Percentiles rank a stretch among this genome's conserved stretches.
These are phyloP conservation scores for Esox niger DNA, from an alignment of 2,113 vertebrate species.

Conservation along the genomic window DNA sequence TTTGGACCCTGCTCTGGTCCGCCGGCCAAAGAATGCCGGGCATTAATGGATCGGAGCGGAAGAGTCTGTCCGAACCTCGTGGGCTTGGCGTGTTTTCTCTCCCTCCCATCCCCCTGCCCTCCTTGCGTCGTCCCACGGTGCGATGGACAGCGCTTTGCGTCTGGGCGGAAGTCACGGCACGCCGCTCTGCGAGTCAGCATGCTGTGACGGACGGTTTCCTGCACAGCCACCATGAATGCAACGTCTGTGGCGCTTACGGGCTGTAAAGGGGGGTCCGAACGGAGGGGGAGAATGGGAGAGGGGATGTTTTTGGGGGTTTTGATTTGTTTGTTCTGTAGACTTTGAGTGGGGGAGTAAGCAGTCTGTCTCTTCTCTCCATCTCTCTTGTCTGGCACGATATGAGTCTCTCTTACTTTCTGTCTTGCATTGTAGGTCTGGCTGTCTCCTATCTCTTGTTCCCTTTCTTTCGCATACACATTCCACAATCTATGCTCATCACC, in stretches of 20 bases:
- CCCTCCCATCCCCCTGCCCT: background rate
- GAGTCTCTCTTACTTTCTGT: background rate
- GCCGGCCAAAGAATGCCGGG: background rate
- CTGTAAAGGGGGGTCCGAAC: background rate
- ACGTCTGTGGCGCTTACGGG: no score
- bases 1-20: no score
- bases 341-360: no score
- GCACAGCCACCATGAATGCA: background rate
- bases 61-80: background rate
- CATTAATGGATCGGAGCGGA: background rate
- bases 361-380: no score
- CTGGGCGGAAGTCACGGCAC: conserved; percentile 32
- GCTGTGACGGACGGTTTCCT: conserved; percentile 57
- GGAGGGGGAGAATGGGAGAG: background rate
- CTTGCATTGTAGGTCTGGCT: background rate
- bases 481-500: no score
- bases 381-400: no score
- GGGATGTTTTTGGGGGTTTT: background rate
- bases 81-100: background rate
- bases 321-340: background rate
- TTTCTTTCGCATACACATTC: no score
- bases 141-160: conserved; percentile 21
- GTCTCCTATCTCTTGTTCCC: no score
- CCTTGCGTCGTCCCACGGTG: conserved; percentile 19
- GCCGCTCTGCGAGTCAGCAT: background rate